phyloP scores from a whole-genome alignment of 2,888 invertebrate species.

The Emmelina monodactyla region DNA sequence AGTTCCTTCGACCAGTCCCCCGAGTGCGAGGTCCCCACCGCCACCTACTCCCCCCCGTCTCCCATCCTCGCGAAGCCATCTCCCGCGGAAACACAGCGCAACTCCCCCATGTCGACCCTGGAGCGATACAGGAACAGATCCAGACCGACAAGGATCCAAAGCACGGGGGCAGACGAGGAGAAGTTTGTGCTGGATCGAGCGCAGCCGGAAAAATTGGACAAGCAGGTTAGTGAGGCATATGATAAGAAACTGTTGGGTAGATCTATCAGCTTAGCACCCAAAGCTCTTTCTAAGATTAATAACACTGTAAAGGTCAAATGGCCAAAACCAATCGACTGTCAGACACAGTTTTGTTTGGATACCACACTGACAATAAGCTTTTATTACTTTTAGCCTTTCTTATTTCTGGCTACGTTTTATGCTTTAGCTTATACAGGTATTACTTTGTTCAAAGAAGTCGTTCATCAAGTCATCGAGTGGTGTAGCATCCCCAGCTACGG shows the following conservation, averaged over 20 bases:
- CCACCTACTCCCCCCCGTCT: constrained; percentile 40
- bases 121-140: constrained; percentile 53
- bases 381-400: no score
- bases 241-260: no score
- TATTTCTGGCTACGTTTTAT: no score
- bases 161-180: constrained; percentile 65
- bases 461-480: constrained; percentile 52
- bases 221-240: constrained; percentile 48
- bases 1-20: constrained; percentile 58
- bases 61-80: constrained; percentile 38
- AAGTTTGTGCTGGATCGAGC: constrained; percentile 75
- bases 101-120: constrained; percentile 53
- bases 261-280: no score
- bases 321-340: no score
- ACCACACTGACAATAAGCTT: no score
- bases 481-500: constrained; percentile 46
- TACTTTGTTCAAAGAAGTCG: constrained; percentile 38
- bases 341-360: no score
- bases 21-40: constrained; percentile 35
- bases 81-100: constrained; percentile 26
- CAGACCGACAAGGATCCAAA: constrained; percentile 44
- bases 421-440: no score
- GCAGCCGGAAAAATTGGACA: constrained; percentile 63
- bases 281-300: no score
- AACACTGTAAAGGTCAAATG: no score